Evolutionary conservation across 2,888 invertebrate genomes (phyloP).

Genomic region (Agriopis marginaria): DNA sequence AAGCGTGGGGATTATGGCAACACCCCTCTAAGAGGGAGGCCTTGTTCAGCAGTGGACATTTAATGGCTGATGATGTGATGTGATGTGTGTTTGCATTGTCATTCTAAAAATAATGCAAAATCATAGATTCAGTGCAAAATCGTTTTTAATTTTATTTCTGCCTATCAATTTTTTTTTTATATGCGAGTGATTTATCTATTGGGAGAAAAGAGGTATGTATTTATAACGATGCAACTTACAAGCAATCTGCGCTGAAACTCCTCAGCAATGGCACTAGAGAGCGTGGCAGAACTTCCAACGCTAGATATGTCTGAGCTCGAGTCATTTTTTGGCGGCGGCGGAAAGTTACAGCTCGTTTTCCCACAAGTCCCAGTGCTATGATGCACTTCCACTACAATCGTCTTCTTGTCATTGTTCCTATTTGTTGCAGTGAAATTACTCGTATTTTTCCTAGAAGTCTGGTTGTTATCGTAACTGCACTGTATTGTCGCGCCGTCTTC

Average conservation of each 20-base stretch:
- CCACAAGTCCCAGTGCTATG: slow-evolving; percentile 70
- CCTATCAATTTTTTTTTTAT: too few relatives aligned
- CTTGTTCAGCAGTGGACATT: too few relatives aligned
- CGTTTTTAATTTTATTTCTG: too few relatives aligned
- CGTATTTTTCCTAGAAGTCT: slow-evolving; percentile 70
- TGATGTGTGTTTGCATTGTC: too few relatives aligned
- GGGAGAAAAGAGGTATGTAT: not conserved
- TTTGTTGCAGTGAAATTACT: slow-evolving; percentile 66
- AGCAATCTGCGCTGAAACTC: slow-evolving; percentile 78
- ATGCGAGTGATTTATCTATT: too few relatives aligned
- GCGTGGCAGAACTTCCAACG: slow-evolving; percentile 72
- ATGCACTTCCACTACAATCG: slow-evolving; percentile 92
- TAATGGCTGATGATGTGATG: too few relatives aligned
- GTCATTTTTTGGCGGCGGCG: slow-evolving; percentile 64
- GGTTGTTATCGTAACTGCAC: slow-evolving; percentile 84
- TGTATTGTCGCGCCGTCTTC: slow-evolving; percentile 91
- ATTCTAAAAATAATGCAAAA: too few relatives aligned
- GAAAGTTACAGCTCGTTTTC: slow-evolving; percentile 68
- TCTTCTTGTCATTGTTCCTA: slow-evolving; percentile 84
- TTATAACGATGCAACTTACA: slow-evolving; percentile 58
- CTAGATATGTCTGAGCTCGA: slow-evolving; percentile 67
- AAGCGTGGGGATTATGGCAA: too few relatives aligned
- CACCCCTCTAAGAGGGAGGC: too few relatives aligned
- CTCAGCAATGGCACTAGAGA: slow-evolving; percentile 83
- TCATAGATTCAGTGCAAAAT: too few relatives aligned